Conservation (phyloP, 2,888 invertebrate genomes). For the Endotricha flammealis region DNA sequence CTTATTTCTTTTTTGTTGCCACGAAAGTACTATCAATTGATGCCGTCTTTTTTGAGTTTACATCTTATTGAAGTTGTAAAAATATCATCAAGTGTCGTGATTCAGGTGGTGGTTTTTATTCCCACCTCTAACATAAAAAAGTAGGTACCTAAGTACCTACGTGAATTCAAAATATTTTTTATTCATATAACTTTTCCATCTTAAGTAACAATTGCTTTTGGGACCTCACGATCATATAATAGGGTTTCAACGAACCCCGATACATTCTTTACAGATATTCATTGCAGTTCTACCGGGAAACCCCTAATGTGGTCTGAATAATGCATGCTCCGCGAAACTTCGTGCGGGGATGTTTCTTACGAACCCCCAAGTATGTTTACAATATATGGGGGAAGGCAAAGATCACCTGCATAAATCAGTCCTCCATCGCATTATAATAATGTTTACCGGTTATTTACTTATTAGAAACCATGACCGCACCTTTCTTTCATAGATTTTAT, state of each 20-base stretch:
- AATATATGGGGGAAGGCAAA: not conserved
- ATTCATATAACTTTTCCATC: no score
- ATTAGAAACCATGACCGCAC: not conserved
- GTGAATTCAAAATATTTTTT: no score
- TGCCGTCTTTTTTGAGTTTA: no score
- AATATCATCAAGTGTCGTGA: no score
- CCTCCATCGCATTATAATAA: not conserved
- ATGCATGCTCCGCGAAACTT: slow-evolving; percentile 29
- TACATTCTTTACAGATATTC: slow-evolving; percentile 22
- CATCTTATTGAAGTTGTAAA: no score
- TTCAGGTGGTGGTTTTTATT: no score
- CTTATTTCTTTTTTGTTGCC: no score
- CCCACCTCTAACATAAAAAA: no score
- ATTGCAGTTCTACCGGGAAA: slow-evolving; percentile 26
- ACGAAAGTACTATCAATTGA: no score
- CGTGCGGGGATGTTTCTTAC: slow-evolving; percentile 20
- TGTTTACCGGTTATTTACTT: not conserved
- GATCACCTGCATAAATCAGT: not conserved
- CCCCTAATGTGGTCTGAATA: slow-evolving; percentile 34
- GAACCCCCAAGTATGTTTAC: slow-evolving; percentile 5
- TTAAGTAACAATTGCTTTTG: not conserved
- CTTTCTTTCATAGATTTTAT: not conserved
- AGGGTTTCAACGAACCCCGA: slow-evolving; percentile 3
- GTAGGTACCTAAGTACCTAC: no score
- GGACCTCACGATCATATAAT: not conserved